Base-by-base conservation (phyloP, 2,888 invertebrate species). In the Idaea dimidiata region DNA sequence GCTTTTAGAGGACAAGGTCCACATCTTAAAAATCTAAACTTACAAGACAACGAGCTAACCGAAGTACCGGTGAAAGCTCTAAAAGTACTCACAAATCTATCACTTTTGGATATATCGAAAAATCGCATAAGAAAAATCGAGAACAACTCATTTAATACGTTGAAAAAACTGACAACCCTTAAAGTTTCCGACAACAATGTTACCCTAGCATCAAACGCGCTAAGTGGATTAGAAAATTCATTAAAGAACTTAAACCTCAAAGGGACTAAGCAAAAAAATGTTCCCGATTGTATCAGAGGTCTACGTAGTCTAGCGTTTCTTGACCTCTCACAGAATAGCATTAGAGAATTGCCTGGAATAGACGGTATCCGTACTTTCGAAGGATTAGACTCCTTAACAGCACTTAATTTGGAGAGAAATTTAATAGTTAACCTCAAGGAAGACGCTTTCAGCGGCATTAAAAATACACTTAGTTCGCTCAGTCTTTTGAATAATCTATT, bases 171-270 rank as follows among this genome's bases (percentile, higher is more conserved):
- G 60, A 94, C 97, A 16, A 97, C 97, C 0, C 85, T 97, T 16
- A 97, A 97, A 85, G 83, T 98, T 60, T 96, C 97, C 4, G 98
- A 98, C 79, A 98, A 98, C 83, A 97, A 97, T 81, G 93, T 97
- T 0, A 96, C 96, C 4, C 82, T 98, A 68, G 93, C 95, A 3
- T 77, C 94, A 0, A 94, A 93, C 59, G 95, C 97, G 5, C 95
- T 98, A 62, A 90, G 93, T n/a, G 97, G 97, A 1, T 89, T 98
- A 65, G 97, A 97, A 78, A 94, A 91, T 63, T 95, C 95, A 14
- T 89, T 98, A 57, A 97, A 97, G 87, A 98, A 98, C 86, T 91
- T 98, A 59, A 98, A 98, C 83, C 89, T 98, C 53, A 98, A 98
- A 91, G 97, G 97, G 33, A 97, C 97, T 0, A 93, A 95, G 62